Evolutionary conservation across 2,113 vertebrate genomes (phyloP).

Genomic region (Oryzias woworae): DNA sequence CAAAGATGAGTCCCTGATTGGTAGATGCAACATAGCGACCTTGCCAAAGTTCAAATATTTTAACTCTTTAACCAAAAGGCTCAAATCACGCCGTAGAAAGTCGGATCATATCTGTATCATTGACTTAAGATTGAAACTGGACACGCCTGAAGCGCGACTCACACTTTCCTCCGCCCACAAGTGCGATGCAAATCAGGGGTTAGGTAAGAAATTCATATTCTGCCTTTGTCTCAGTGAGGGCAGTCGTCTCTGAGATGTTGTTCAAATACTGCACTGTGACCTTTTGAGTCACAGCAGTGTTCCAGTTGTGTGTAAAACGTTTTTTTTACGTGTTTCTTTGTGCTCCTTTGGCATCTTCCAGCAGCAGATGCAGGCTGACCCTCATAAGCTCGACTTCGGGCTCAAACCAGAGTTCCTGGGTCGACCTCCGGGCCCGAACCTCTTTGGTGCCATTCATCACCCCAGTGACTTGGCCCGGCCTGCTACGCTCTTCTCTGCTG

Average conservation of each 20-base stretch:
- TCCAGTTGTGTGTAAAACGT: neutral
- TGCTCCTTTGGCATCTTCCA: constrained; percentile 71
- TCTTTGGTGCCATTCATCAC: constrained; percentile 94
- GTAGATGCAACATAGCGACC: too few species aligned
- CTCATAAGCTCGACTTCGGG: constrained; percentile 97
- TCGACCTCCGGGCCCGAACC: constrained; percentile 91
- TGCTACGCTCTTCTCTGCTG: constrained; percentile 92
- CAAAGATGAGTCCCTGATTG: too few species aligned
- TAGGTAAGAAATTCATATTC: too few species aligned
- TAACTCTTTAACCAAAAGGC: too few species aligned
- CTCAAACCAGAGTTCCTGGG: constrained; percentile 95
- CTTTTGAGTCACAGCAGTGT: neutral
- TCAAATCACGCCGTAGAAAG: too few species aligned
- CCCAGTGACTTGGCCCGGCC: constrained; percentile 92
- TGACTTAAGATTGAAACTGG: too few species aligned
- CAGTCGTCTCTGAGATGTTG: neutral
- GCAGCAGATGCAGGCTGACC: constrained; percentile 99
- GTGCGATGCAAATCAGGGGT: too few species aligned
- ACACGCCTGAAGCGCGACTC: too few species aligned
- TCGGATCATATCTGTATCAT: too few species aligned
- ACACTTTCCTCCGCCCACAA: too few species aligned
- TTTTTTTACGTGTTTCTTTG: constrained; percentile 56
- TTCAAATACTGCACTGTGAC: neutral
- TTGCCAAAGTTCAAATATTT: too few species aligned
- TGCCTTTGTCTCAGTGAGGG: neutral